Conservation (phyloP, 2,888 invertebrate genomes). For the Fragum sueziense region DNA sequence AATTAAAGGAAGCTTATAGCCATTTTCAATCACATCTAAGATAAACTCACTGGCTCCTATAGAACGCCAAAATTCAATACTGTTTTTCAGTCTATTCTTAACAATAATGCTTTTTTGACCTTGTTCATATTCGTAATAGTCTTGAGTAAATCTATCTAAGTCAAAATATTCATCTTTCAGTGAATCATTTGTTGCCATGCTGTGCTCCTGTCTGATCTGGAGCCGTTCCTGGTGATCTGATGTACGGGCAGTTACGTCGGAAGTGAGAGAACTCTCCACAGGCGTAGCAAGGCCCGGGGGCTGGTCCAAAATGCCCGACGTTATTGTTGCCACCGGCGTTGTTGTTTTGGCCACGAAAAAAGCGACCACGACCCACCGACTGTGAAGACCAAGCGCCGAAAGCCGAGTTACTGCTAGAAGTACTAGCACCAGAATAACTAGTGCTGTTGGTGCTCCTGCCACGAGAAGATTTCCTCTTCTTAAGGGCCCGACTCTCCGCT, state of each 20-base stretch:
- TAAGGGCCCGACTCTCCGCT: no score
- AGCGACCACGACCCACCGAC: neutral
- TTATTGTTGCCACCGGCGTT: neutral
- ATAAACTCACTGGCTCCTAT: constrained; percentile 30
- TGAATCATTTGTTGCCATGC: neutral
- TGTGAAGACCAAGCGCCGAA: neutral
- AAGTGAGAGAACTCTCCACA: constrained; percentile 37
- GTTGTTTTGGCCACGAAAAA: neutral
- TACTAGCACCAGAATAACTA: no score
- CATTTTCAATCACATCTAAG: constrained; percentile 35
- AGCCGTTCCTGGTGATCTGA: constrained; percentile 1
- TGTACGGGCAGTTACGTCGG: constrained; percentile 30
- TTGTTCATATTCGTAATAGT: constrained; percentile 50
- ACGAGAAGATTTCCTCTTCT: no score
- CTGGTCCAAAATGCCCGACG: constrained; percentile 8
- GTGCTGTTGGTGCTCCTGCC: no score
- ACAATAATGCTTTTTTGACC: constrained; percentile 42
- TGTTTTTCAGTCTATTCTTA: constrained; percentile 30
- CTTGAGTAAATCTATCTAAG: constrained; percentile 29
- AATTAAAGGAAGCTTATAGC: constrained; percentile 26
- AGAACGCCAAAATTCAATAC: constrained; percentile 17
- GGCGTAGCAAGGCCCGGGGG: constrained; percentile 37
- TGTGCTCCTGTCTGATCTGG: constrained; percentile 6
- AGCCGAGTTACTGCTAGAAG: no score
- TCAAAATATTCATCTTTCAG: constrained; percentile 43